A percentile compares a stretch with the other conserved stretches of the same genome.
These are phyloP conservation scores for Morpho helenor DNA, from an alignment of 2,888 invertebrate genomes.

Conservation along the genomic window DNA sequence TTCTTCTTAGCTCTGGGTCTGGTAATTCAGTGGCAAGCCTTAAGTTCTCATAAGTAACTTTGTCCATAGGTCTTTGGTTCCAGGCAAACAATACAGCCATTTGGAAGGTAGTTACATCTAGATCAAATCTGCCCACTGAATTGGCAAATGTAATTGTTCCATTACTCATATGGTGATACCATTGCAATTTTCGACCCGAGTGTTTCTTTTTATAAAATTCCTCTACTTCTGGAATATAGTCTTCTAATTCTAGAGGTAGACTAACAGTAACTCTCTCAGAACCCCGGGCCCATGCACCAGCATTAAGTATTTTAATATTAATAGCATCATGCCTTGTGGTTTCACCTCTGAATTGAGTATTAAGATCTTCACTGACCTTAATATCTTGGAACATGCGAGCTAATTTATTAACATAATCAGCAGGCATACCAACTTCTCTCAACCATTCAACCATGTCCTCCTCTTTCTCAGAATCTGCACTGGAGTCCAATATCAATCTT, in stretches of 20 bases:
- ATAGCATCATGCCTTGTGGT: constrained; percentile 92
- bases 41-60: constrained; percentile 97
- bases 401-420: constrained; percentile 98
- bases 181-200: constrained; percentile 97
- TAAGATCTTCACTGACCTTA: constrained; percentile 97
- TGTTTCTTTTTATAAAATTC: constrained; percentile 99
- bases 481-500: constrained; percentile 96
- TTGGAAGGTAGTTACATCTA: constrained; percentile 99
- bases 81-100: constrained; percentile 99
- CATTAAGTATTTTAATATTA: constrained; percentile 98
- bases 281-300: constrained; percentile 98
- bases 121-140: constrained; percentile 94
- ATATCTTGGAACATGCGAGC: constrained; percentile 99
- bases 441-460: constrained; percentile 99
- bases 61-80: constrained; percentile 97
- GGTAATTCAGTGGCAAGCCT: constrained; percentile 97
- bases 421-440: constrained; percentile 99
- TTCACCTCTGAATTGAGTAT: constrained; percentile 93
- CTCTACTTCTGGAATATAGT: constrained; percentile 99
- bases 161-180: constrained; percentile 99
- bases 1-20: constrained; percentile 95
- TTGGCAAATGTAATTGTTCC: constrained; percentile 98
- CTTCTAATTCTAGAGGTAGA: constrained; percentile 97
- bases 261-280: constrained; percentile 97
- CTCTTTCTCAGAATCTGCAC: constrained; percentile 99